Conservation (phyloP, 2,797 vertebrate species). For the Selene dorsalis region DNA sequence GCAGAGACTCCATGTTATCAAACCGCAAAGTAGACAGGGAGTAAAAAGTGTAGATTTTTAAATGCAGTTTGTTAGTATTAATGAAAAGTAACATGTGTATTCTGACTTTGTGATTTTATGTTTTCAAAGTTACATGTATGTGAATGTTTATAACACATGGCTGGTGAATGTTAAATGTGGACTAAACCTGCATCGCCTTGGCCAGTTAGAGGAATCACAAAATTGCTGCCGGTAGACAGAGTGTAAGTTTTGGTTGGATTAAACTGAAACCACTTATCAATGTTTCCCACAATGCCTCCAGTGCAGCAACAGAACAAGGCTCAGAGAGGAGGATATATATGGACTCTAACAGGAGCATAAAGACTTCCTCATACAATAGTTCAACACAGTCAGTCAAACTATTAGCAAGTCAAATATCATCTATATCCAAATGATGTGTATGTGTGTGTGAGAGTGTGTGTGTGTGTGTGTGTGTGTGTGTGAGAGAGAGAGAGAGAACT, state of each 20-base stretch:
- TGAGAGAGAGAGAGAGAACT: not conserved
- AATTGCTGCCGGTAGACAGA: not conserved
- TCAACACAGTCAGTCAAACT: conserved; percentile 37
- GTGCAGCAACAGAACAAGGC: not conserved
- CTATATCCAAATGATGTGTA: not conserved
- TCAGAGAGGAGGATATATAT: conserved; percentile 1
- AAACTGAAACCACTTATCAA: conserved; percentile 1
- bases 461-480: no score
- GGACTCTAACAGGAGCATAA: conserved; percentile 3
- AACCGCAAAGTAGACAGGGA: not conserved
- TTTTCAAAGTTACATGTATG: no score
- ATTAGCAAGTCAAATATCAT: conserved; percentile 2
- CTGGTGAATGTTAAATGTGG: not conserved
- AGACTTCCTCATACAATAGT: conserved; percentile 13
- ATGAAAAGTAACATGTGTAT: not conserved
- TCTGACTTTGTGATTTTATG: no score
- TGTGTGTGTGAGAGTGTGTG: not conserved
- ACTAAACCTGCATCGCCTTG: no score
- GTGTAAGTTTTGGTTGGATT: not conserved
- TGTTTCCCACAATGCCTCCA: not conserved
- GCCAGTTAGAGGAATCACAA: not conserved
- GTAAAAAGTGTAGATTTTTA: not conserved
- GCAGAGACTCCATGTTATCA: conserved; percentile 2
- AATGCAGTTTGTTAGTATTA: not conserved
- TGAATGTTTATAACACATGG: not conserved